These are phyloP conservation scores for Latrodectus hesperus DNA, from an alignment of 2,888 invertebrate genomes.

Conservation along the genomic window DNA sequence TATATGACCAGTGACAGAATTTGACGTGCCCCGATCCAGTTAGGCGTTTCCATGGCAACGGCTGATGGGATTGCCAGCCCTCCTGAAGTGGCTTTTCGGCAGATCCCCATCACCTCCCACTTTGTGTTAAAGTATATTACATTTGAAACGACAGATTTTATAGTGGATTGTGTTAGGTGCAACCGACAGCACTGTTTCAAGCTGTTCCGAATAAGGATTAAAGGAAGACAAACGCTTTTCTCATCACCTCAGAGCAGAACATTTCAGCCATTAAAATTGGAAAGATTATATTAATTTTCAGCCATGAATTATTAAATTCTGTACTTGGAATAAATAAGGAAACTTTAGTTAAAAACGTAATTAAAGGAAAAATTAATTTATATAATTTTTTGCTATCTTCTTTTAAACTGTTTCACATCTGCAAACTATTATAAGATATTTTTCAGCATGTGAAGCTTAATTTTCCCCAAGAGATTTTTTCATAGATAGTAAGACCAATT, in stretches of 20 bases:
- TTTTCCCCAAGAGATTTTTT: too few species aligned
- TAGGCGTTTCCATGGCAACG: constrained; percentile 55
- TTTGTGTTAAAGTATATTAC: constrained; percentile 62
- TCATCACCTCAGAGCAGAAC: not conserved
- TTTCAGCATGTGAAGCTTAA: too few species aligned
- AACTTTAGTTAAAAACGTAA: too few species aligned
- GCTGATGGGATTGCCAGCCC: constrained; percentile 55
- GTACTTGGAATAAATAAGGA: too few species aligned
- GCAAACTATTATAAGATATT: too few species aligned
- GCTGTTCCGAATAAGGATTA: not conserved
- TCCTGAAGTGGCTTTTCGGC: constrained; percentile 59
- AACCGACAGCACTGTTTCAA: not conserved
- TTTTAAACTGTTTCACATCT: too few species aligned
- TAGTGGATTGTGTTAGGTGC: constrained; percentile 28
- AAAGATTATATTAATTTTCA: not conserved
- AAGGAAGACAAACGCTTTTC: not conserved
- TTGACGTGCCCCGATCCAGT: constrained; percentile 58
- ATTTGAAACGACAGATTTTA: constrained; percentile 63
- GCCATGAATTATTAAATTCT: not conserved
- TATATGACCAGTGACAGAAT: constrained; percentile 56
- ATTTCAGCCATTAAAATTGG: not conserved
- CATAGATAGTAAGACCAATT: too few species aligned
- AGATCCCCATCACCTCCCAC: constrained; percentile 8
- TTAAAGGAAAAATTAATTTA: too few species aligned
- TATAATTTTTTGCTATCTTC: too few species aligned